A percentile compares a stretch with the other conserved stretches of the same genome.
These are phyloP conservation scores for Holocentrus rufus DNA, from an alignment of 2,797 vertebrate genomes.

Conservation along the genomic window DNA sequence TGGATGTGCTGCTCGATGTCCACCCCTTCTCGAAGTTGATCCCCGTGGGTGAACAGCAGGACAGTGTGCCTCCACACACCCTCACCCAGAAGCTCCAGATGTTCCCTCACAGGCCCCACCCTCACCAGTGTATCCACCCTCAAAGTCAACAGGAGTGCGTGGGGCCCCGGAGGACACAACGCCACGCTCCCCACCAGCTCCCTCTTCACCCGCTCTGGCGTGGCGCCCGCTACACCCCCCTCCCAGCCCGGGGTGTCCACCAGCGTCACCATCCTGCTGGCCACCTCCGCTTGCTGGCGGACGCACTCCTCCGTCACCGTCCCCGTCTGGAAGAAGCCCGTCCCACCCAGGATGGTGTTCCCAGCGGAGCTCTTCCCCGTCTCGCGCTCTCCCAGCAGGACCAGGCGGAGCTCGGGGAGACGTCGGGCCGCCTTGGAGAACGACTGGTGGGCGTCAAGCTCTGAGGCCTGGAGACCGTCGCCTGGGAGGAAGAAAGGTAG, in stretches of 20 bases:
- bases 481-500: slow-evolving; percentile 47
- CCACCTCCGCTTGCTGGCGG: slow-evolving; percentile 72
- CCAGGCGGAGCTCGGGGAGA: slow-evolving; percentile 76
- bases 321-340: slow-evolving; percentile 57
- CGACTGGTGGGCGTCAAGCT: slow-evolving; percentile 68
- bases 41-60: slow-evolving; percentile 80
- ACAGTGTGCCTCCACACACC: slow-evolving; percentile 78
- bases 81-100: slow-evolving; percentile 79
- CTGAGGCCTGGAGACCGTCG: slow-evolving; percentile 66
- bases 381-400: slow-evolving; percentile 82
- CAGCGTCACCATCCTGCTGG: slow-evolving; percentile 74
- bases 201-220: slow-evolving; percentile 77
- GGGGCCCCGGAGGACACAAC: slow-evolving; percentile 80
- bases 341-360: slow-evolving; percentile 74
- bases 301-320: slow-evolving; percentile 77
- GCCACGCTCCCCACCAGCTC: slow-evolving; percentile 72
- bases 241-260: slow-evolving; percentile 84
- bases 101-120: slow-evolving; percentile 62
- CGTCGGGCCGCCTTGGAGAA: slow-evolving; percentile 75
- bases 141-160: slow-evolving; percentile 77
- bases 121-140: slow-evolving; percentile 77
- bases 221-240: slow-evolving; percentile 68
- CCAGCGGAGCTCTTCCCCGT: slow-evolving; percentile 82
- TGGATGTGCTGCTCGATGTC: slow-evolving; percentile 79
- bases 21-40: slow-evolving; percentile 80